Evolutionary conservation across 2,113 vertebrate species (phyloP).

Genomic region (Platanista minor): DNA sequence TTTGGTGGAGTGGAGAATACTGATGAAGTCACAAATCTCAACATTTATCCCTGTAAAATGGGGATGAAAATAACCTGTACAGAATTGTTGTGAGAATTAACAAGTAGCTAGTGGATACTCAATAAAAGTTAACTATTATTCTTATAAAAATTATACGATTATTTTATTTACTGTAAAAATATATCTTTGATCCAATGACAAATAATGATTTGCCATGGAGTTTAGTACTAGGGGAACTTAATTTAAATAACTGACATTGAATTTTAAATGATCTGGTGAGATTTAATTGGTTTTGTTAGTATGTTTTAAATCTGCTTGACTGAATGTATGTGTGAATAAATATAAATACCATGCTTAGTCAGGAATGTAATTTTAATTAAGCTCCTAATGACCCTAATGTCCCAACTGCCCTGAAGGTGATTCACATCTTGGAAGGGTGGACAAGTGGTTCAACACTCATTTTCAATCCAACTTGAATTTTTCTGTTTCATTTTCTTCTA

Average conservation of each 20-base stretch:
- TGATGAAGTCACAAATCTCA: not conserved
- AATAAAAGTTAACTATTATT: not conserved
- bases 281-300: not conserved
- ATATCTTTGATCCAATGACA: not conserved
- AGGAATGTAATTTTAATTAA: not conserved
- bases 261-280: not conserved
- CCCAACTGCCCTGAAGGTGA: not conserved
- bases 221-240: not conserved
- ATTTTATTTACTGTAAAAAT: not conserved
- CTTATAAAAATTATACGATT: not conserved
- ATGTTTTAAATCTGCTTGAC: not conserved
- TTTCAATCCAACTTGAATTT: conserved; percentile 26
- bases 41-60: not conserved
- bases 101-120: not conserved
- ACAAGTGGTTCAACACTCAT: not conserved
- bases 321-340: not conserved
- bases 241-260: not conserved
- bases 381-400: not conserved
- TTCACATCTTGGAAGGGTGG: not conserved
- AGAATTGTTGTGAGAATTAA: not conserved
- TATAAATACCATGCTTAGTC: not conserved
- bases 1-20: not conserved
- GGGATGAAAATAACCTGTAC: not conserved
- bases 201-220: not conserved
- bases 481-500: conserved; percentile 25